A percentile compares a stretch with the other conserved stretches of the same genome.
Conservation (phyloP, 2,888 invertebrate genomes). For the Orthosia cruda region DNA sequence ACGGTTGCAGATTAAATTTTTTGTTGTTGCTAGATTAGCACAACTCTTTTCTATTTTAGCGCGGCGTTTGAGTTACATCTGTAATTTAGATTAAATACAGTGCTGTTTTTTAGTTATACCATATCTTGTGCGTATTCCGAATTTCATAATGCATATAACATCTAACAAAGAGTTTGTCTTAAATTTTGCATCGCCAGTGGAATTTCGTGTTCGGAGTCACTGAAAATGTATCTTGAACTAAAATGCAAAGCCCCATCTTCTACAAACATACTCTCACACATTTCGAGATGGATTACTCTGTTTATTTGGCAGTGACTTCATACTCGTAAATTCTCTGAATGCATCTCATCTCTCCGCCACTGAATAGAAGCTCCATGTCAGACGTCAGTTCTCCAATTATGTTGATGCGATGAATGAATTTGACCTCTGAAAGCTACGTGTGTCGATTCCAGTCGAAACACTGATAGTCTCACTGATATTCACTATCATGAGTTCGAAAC, state of each 20-base stretch:
- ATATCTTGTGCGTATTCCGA: no score
- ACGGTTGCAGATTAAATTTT: no score
- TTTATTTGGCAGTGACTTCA: slow-evolving; percentile 41
- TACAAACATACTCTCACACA: background rate
- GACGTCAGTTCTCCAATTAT: slow-evolving; percentile 53
- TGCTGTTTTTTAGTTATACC: no score
- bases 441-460: slow-evolving; percentile 26
- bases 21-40: no score
- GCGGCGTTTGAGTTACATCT: no score
- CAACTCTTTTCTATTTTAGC: no score
- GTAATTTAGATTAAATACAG: no score
- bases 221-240: background rate
- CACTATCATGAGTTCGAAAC: background rate
- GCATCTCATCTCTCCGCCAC: slow-evolving; percentile 33
- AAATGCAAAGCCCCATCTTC: background rate
- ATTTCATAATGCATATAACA: no score
- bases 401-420: slow-evolving; percentile 56
- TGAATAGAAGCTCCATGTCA: slow-evolving; percentile 52
- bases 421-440: slow-evolving; percentile 39
- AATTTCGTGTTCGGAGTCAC: no score
- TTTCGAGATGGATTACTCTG: slow-evolving; percentile 12
- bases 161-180: no score
- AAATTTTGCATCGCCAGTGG: no score
- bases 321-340: slow-evolving; percentile 34
- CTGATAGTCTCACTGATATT: background rate